phyloP scores from a whole-genome alignment of 2,113 vertebrate species.

The Mesitornis unicolor region DNA sequence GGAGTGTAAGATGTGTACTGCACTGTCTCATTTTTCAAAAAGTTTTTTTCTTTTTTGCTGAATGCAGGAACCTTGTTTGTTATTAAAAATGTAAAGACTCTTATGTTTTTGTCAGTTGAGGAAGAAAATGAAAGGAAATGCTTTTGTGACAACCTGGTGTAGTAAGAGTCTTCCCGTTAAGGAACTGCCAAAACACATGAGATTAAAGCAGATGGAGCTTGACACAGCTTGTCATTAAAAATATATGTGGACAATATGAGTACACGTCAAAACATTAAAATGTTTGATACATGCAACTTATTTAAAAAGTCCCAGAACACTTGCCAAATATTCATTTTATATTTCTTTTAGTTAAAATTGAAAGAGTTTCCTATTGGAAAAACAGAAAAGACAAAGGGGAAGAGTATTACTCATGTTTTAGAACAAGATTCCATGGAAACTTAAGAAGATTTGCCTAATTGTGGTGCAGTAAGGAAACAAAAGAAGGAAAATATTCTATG shows the following conservation, averaged over 20 bases:
- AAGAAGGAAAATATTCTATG: not conserved
- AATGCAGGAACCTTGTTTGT: not conserved
- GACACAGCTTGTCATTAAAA: constrained; percentile 15
- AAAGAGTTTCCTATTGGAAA: not conserved
- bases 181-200: not conserved
- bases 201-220: not conserved
- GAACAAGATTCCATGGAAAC: not conserved
- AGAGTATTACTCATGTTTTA: not conserved
- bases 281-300: not conserved
- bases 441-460: not conserved
- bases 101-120: not conserved
- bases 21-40: not conserved
- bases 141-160: not conserved
- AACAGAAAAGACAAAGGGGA: fast-evolving
- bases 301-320: not conserved
- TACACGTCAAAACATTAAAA: not conserved
- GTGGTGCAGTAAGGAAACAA: not conserved
- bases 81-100: constrained; percentile 42
- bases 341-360: not conserved
- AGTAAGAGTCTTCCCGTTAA: not conserved
- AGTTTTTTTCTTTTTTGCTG: not conserved
- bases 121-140: not conserved
- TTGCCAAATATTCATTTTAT: not conserved
- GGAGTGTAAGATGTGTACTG: not conserved
- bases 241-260: not conserved